Evolutionary conservation across 2,797 vertebrate species (phyloP).

Genomic region (Notoglanidium macrostoma): DNA sequence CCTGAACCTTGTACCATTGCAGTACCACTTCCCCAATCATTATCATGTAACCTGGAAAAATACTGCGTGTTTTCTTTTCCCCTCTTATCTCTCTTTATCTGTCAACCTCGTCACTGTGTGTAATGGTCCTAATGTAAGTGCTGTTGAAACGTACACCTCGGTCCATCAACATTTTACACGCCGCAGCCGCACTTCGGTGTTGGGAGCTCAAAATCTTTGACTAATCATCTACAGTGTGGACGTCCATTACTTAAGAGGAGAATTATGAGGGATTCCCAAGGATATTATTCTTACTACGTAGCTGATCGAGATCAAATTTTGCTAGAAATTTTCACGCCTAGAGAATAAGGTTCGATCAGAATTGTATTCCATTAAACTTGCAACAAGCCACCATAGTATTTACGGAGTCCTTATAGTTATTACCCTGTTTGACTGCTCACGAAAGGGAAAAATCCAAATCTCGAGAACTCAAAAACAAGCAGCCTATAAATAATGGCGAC

Average conservation of each 20-base stretch:
- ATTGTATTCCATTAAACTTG: neutral
- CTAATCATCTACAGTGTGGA: neutral
- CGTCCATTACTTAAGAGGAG: neutral
- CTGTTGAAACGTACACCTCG: constrained; percentile 74
- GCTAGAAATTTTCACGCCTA: neutral
- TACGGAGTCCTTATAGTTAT: neutral
- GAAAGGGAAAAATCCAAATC: neutral
- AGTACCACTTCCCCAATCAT: neutral
- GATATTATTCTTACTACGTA: neutral
- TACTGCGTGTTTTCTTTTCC: neutral
- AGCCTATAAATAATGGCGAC: neutral
- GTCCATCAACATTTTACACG: constrained; percentile 39
- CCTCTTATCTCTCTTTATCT: constrained; percentile 3
- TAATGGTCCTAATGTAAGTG: constrained; percentile 64
- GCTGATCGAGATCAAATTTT: neutral
- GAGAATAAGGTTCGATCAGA: neutral
- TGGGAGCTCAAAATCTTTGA: neutral
- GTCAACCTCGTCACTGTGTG: constrained; percentile 8
- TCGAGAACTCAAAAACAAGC: neutral
- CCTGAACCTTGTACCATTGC: neutral
- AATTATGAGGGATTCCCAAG: neutral
- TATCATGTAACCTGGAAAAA: constrained; percentile 10
- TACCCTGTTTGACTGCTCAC: neutral
- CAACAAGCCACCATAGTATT: neutral
- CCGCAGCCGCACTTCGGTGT: constrained; percentile 5